phyloP scores from a whole-genome alignment of 1,140 invertebrate genomes.

The Panagrolaimus sp. region DNA sequence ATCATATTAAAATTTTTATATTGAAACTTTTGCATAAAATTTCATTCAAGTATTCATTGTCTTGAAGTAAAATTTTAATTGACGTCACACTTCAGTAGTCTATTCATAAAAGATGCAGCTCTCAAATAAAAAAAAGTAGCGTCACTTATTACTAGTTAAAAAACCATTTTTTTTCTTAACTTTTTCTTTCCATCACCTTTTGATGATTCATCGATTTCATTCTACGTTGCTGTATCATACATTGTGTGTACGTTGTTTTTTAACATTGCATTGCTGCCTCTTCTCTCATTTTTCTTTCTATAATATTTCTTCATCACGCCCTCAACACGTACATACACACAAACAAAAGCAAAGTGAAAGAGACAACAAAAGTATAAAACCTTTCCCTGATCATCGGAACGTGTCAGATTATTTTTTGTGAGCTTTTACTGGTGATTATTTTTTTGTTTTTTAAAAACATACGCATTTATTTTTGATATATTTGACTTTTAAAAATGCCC shows the following conservation, averaged over 20 bases:
- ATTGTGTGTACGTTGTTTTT: not conserved
- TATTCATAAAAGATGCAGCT: not conserved
- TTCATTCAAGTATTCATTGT: too few species aligned
- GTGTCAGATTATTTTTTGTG: too few species aligned
- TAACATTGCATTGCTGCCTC: not conserved
- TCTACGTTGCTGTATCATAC: not conserved
- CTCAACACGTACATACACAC: not conserved
- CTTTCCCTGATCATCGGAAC: not conserved
- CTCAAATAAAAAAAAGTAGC: conserved; percentile 6
- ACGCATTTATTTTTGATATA: not conserved
- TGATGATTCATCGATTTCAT: not conserved
- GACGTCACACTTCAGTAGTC: too few species aligned
- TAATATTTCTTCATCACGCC: too few species aligned
- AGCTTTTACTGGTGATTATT: too few species aligned
- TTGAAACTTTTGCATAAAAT: too few species aligned
- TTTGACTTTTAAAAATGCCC: not conserved
- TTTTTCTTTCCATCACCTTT: conserved; percentile 2
- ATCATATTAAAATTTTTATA: too few species aligned
- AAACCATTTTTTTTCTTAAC: not conserved
- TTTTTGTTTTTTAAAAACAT: not conserved
- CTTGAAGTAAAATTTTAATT: too few species aligned
- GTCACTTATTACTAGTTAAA: not conserved
- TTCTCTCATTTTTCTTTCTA: too few species aligned
- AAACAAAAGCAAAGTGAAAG: not conserved
- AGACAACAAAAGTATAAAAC: conserved; percentile 10